Evolutionary conservation across 2,113 vertebrate genomes (phyloP), one percentile per base, ranked within the genome.

Genomic region (Otolemur garnettii): DNA sequence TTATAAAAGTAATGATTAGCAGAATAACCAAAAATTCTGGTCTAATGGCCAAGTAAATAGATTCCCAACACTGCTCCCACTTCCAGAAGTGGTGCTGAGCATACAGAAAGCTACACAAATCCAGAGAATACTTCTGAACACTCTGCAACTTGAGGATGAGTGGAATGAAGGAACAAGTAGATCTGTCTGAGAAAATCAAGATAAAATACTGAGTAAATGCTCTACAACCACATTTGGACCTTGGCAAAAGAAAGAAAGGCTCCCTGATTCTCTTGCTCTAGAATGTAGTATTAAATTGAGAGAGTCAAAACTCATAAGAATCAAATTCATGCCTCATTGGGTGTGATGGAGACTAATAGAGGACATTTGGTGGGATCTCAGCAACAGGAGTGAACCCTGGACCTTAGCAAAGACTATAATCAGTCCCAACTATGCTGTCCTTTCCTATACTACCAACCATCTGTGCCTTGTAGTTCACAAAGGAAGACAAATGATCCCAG

Each of bases 221-320:
- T 87, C 53, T 75, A 57, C 26, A 84, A 82, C 45, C 42, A 84
- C 90, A 97, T 96, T 80, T 95, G 95, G 87, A 80, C 35, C 80
- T 87, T 75, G 35, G 68, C 53, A 83, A 80, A 77, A 89, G 42
- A 30, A 86, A 45, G 15, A 86, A 91, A 28, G n/a, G 38, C 6
- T 64, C 59, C n/a, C 14, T 38, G 12, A 62, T 87, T 75, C 71
- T 89, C 24, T 85, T n/a, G 24, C 50, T 89, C 38, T 15, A n/a
- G 68, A 1, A 30, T 11, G 57, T 19, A 64, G 45, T 59, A 71
- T 60, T 68, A 96, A 92, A 24, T 33, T 24, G 45, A 50, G 82
- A 30, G 60, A 94, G 30, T 77, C 87, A 94, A 96, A 96, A 38
- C n/a, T 64, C 30, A 77, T 35, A 83, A 93, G 75, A 92, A 18